Conservation (phyloP, 2,888 invertebrate genomes). For the Latheticus oryzae region DNA sequence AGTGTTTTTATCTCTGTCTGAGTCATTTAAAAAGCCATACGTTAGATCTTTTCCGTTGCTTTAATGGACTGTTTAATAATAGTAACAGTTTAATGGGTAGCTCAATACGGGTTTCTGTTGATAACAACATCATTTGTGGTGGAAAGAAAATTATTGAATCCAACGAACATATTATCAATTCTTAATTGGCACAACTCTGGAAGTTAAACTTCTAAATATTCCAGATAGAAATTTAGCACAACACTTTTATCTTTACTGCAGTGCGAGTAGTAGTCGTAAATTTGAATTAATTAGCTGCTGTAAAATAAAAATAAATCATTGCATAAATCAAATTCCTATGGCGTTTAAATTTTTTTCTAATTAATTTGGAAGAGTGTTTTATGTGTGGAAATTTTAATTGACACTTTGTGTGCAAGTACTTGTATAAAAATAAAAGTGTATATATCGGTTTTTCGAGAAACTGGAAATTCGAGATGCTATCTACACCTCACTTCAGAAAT, state of each 20-base stretch:
- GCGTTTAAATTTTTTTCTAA: too few relatives aligned
- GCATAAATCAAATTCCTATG: too few relatives aligned
- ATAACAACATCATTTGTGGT: slow-evolving; percentile 7
- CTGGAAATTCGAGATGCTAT: slow-evolving; percentile 46
- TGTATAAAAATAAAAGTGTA: slow-evolving; percentile 20
- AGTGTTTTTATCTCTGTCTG: slow-evolving; percentile 1
- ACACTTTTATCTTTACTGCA: too few relatives aligned
- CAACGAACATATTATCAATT: too few relatives aligned
- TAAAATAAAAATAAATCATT: too few relatives aligned
- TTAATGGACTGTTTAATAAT: slow-evolving; percentile 23
- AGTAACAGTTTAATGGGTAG: slow-evolving; percentile 8
- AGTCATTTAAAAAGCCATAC: not conserved
- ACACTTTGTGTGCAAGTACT: slow-evolving; percentile 3
- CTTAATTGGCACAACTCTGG: too few relatives aligned
- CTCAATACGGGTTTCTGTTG: slow-evolving; percentile 11
- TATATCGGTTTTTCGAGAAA: slow-evolving; percentile 41
- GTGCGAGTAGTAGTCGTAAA: too few relatives aligned
- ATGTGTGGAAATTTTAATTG: slow-evolving; percentile 22
- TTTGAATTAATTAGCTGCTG: too few relatives aligned
- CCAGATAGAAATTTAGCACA: too few relatives aligned
- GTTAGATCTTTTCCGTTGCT: slow-evolving; percentile 1
- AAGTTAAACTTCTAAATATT: too few relatives aligned
- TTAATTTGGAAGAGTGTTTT: too few relatives aligned
- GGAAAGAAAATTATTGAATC: too few relatives aligned
- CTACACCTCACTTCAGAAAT: slow-evolving; percentile 44